Evolutionary conservation across 2,113 vertebrate species (phyloP), one percentile per base, ranked within the genome.

Genomic region (Chascanopsetta lugubris): DNA sequence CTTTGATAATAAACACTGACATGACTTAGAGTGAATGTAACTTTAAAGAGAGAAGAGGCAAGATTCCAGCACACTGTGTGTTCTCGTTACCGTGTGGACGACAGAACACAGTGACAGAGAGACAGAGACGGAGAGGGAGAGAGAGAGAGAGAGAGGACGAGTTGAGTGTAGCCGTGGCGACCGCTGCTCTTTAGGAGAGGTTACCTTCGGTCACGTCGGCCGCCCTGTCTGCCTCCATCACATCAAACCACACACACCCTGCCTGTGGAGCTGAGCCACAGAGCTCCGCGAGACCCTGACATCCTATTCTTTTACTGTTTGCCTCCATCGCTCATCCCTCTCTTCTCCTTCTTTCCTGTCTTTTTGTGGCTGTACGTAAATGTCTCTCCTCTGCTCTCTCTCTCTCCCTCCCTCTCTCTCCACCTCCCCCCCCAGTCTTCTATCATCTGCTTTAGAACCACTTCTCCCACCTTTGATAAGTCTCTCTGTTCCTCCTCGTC

Each of bases 181-280:
- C 55, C 82, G 72, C 49, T 83, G 77, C 72, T 80, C 72, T 88
- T 79, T 73, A 48, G 42, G 64, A 68, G 80, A 80, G 85, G 85
- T 83, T 79, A 86, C 79, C 69, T 83, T 60, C 76, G 77, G 84
- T 48, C 79, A 61, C 60, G 32, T 69, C 69, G 18, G 55, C 66
- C 55, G 34, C 68, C 62, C 73, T 88, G 84, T 88, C 84, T 43
- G 40, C 59, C 69, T 74, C 55, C 43, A 85, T 89, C 82, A 82
- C 73, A 72, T 90, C 89, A 62, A 71, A 46, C n/a, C 69, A 27
- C 61, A 68, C 48, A 74, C 58, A 70, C 27, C 18, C 67, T 61
- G 69, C 84, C 79, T 69, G 76, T 74, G 66, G 75, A 81, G 74
- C 60, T 47, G 47, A 61, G 56, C 45, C 68, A 18, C 72, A 64